A percentile compares a stretch with the other conserved stretches of the same genome.
These are phyloP conservation scores for Habropoda laboriosa DNA, from an alignment of 1,140 invertebrate genomes.

Conservation along the genomic window DNA sequence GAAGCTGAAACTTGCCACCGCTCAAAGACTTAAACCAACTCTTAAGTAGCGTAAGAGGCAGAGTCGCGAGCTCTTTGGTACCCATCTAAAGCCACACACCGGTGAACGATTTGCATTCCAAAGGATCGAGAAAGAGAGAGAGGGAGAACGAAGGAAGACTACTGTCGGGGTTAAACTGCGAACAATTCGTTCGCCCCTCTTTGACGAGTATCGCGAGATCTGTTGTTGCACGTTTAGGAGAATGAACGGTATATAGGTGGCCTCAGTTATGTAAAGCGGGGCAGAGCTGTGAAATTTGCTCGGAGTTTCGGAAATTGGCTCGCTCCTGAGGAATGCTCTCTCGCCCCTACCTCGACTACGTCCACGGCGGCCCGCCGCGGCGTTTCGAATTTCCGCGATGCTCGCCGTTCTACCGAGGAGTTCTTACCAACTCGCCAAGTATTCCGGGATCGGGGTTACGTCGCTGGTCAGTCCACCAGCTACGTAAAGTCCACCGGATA, in stretches of 20 bases:
- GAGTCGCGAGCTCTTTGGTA: neutral
- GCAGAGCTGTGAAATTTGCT: constrained; percentile 21
- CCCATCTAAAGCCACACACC: neutral
- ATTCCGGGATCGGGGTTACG: constrained; percentile 9
- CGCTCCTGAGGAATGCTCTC: constrained; percentile 9
- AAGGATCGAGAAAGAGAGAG: no score
- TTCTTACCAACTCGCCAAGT: constrained; percentile 43
- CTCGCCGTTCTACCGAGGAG: neutral
- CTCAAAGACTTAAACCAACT: no score
- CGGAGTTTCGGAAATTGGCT: constrained; percentile 41
- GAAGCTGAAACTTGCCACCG: no score
- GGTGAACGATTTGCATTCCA: constrained; percentile 51
- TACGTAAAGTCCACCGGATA: neutral
- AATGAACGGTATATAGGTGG: neutral
- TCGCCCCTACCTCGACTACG: neutral
- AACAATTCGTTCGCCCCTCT: constrained; percentile 59
- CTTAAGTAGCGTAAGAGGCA: no score
- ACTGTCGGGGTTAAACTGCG: constrained; percentile 27
- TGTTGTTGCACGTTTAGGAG: neutral
- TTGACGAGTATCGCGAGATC: constrained; percentile 13
- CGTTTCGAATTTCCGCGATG: constrained; percentile 33
- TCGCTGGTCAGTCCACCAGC: neutral
- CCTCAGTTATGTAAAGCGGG: constrained; percentile 36
- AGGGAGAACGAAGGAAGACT: constrained; percentile 7
- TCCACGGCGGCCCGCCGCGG: neutral